A percentile compares a stretch with the other conserved stretches of the same genome.
Conservation (phyloP, 2,888 invertebrate genomes). For the Cataglyphis livida region DNA sequence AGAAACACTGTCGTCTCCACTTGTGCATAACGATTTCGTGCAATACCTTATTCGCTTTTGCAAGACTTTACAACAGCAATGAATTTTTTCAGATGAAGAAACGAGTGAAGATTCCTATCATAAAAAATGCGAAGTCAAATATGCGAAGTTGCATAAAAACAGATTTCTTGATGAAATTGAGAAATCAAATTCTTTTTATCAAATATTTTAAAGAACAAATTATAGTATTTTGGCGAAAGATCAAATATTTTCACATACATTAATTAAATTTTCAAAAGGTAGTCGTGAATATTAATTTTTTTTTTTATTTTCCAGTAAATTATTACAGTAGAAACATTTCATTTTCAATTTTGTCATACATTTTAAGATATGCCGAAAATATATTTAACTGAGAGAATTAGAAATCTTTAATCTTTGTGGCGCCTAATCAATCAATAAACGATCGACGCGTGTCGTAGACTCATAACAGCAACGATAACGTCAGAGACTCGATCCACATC, state of each 20-base stretch:
- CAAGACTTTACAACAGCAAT: not conserved
- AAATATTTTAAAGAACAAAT: not conserved
- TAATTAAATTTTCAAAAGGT: not conserved
- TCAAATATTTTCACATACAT: not conserved
- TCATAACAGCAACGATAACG: not conserved
- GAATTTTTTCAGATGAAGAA: not conserved
- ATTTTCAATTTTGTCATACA: not conserved
- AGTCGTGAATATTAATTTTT: not conserved
- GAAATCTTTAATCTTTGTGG: not conserved
- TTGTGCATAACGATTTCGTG: slow-evolving; percentile 51
- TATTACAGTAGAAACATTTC: not conserved
- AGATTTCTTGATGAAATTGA: not conserved
- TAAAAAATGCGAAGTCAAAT: not conserved
- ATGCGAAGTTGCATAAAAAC: not conserved
- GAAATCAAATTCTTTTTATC: not conserved
- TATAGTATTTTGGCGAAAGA: not conserved
- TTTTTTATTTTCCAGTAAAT: not conserved
- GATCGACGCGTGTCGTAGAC: not conserved
- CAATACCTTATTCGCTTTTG: not conserved
- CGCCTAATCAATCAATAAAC: not conserved
- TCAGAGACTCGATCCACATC: slow-evolving; percentile 38
- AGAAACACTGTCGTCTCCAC: slow-evolving; percentile 47
- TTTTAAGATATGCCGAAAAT: not conserved
- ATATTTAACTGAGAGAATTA: not conserved
- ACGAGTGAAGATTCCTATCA: not conserved